Evolutionary conservation across 2,888 invertebrate species (phyloP), one percentile per base, ranked within the genome.

Genomic region (Apocheima hispidaria): DNA sequence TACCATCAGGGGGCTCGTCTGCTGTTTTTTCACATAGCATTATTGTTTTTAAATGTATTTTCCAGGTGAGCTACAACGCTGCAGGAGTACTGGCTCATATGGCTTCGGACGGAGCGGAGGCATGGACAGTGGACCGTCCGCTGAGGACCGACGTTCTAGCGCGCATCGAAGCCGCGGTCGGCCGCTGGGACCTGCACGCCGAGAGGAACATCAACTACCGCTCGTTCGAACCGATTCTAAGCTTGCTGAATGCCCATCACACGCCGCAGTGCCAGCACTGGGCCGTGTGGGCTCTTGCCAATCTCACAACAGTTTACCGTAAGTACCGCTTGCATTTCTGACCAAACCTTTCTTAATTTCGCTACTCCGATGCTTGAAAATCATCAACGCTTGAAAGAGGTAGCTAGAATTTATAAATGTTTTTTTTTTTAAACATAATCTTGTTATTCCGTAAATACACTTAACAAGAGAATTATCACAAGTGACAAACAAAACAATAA

Each of bases 211-310:
- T 99, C 70, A 99, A 99, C 92, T 99, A 99, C 88, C 95, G 98
- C 57, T 89, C 90, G 28, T 99, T 99, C 91, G 96, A 98, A 81
- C 99, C 99, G 0, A 98, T 99, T 65, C 93, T 99, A 21, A 94
- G 96, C 66, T 92, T 99, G 65, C 94, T 98, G 44, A 94, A 95
- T 65, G 95, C 96, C 55, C 95, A 96, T 73, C 97, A 98, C 81
- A 98, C 98, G 0, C 97, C 97, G 0, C 96, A 97, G 83, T 98
- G 98, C 84, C 98, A 98, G 84, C 96, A 98, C 83, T 99, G 99
- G 99, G 98, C 99, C 2, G 96, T 97, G 6, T 99, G 99, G 99
- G 99, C 99, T 0, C 93, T 99, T 62, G 98, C 99, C 49, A 99
- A 99, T 91, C 94, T 99, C 64, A 99, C 99, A 48, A 96, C 95